These are phyloP conservation scores for Discoglossus pictus DNA, from an alignment of 2,797 vertebrate genomes.

Conservation along the genomic window DNA sequence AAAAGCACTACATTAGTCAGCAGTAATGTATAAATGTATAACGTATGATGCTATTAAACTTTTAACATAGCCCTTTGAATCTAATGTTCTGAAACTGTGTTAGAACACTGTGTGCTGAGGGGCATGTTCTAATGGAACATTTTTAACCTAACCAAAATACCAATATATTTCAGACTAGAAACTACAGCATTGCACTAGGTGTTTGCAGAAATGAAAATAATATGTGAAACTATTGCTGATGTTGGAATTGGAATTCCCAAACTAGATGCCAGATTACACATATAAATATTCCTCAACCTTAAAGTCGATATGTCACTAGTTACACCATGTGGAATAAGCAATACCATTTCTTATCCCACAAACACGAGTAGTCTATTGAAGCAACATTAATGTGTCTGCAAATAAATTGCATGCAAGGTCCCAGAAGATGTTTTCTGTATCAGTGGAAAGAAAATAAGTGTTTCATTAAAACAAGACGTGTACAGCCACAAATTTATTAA, in stretches of 20 bases:
- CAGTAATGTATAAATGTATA: conserved; percentile 40
- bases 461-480: too few relatives aligned
- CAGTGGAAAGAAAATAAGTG: too few relatives aligned
- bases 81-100: conserved; percentile 45
- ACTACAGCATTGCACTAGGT: not conserved
- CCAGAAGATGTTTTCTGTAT: not conserved
- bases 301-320: conserved; percentile 21
- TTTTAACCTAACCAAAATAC: conserved; percentile 41
- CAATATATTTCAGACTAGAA: conserved; percentile 31
- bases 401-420: conserved; percentile 6
- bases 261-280: conserved; percentile 7
- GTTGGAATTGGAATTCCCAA: conserved; percentile 28
- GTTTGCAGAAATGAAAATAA: conserved; percentile 29
- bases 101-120: conserved; percentile 41
- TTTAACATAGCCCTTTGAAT: conserved; percentile 41
- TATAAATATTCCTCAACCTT: conserved; percentile 2
- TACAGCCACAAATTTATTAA: too few relatives aligned
- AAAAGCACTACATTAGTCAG: conserved; percentile 36
- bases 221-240: not conserved
- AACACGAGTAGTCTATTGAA: conserved; percentile 29
- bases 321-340: conserved; percentile 2
- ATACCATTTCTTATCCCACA: conserved; percentile 16
- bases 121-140: conserved; percentile 41
- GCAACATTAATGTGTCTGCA: conserved; percentile 2
- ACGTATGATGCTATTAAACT: conserved; percentile 43